phyloP scores from a whole-genome alignment of 1,140 invertebrate species.

The Cyrtorhinus lividipennis region DNA sequence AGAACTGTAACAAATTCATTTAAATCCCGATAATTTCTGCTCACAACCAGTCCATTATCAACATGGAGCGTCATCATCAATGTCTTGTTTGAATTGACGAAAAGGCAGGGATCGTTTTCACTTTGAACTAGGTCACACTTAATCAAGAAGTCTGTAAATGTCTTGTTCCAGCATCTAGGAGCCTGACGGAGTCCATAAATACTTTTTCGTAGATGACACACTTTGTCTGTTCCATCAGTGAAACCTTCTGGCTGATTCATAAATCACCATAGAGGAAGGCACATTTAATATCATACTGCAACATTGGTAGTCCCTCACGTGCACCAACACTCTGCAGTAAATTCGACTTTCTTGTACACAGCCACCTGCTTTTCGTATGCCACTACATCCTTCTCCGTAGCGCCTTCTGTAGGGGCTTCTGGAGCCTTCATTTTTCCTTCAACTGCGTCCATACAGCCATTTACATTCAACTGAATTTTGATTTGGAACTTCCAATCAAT shows the following conservation, averaged over 20 bases:
- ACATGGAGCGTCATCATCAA: neutral
- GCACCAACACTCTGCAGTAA: conserved; percentile 11
- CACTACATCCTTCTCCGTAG: no score
- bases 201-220: neutral
- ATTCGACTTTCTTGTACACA: no score
- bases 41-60: neutral
- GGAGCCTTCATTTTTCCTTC: neutral
- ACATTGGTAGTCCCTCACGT: neutral
- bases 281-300: neutral
- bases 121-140: neutral
- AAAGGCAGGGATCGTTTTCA: conserved; percentile 10
- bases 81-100: neutral
- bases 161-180: neutral
- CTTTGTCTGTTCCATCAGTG: neutral
- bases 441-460: neutral
- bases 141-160: neutral
- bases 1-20: neutral
- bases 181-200: neutral
- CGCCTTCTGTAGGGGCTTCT: conserved; percentile 11
- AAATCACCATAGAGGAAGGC: neutral
- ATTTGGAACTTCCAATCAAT: no score
- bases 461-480: no score
- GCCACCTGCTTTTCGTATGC: no score
- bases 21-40: neutral
- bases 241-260: neutral